Evolutionary conservation across 1,140 invertebrate species (phyloP), one percentile per base, ranked within the genome.

Genomic region (Tetragnatha versicolor): DNA sequence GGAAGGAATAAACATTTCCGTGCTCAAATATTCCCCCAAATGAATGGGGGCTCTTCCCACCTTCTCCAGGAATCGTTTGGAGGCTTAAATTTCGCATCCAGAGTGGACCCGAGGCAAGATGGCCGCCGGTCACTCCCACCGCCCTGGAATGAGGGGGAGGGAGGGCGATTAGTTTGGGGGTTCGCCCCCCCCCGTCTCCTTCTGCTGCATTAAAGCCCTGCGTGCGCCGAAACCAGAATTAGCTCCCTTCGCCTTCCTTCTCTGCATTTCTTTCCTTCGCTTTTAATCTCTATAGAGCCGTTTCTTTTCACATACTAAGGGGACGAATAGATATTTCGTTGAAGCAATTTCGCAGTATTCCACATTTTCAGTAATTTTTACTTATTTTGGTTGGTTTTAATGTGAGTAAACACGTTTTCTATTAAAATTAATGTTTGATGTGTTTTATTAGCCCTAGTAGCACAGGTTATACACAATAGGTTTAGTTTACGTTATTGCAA

Each of bases 171-270:
- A 66, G 47, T 37, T 45, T 42, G 2, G 14, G 47, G 42, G 47
- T 29, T 1, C 29, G 12, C n/a, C 25, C 33, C 27, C 42, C 73
- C 42, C 55, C 22, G 37, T 51, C 53, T 77, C 66, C 55, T 42
- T 20, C 55, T 73, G 39, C 60, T 77, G 55, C 60, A 61, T 73
- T 65, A 66, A 47, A 42, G 5, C 33, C 9, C 33, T 31, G 6
- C 73, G 73, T 77, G 73, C 61, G 47, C 10, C 45, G 73, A 77
- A 77, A 77, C 17, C 73, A 39, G 49, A 70, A 70, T 70, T 70
- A 70, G 68, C 27, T 31, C 29, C 55, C 12, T 14, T 58, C 53
- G n/a, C 14, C 49, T 31, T 17, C 22, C 31, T 20, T 5, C 10
- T 20, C n/a, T 25, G 20, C 27, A 3, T 51, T 20, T 51, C 49